Conservation (phyloP, 1,140 invertebrate genomes). For the Centruroides vittatus region DNA sequence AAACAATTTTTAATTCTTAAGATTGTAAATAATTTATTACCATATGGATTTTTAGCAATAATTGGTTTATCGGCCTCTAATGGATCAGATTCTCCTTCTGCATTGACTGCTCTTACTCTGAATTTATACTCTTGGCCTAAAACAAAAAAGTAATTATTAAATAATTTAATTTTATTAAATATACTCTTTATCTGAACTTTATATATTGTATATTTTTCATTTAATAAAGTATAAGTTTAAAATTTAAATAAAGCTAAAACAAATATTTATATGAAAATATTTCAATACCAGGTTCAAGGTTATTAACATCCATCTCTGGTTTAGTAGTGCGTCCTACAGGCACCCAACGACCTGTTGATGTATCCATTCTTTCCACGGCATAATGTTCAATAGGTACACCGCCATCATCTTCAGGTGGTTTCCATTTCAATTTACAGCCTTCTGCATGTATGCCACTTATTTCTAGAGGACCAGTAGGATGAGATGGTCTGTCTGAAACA, state of each 20-base stretch:
- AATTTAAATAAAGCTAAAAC: too few species aligned
- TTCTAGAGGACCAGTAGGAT: conserved; percentile 70
- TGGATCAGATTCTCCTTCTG: conserved; percentile 93
- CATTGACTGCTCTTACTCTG: conserved; percentile 91
- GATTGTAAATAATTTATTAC: conserved; percentile 38
- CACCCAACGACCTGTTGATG: conserved; percentile 76
- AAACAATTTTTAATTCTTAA: too few species aligned
- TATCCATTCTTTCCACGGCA: conserved; percentile 88
- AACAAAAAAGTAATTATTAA: conserved; percentile 21
- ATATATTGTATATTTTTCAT: too few species aligned
- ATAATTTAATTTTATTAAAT: too few species aligned
- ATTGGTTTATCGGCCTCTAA: conserved; percentile 81
- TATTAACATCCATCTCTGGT: conserved; percentile 75
- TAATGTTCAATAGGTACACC: conserved; percentile 90
- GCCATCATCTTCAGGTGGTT: conserved; percentile 82
- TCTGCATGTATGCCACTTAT: conserved; percentile 84
- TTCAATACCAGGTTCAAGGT: conserved; percentile 58
- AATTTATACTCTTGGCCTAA: conserved; percentile 93
- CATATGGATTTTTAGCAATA: conserved; percentile 94
- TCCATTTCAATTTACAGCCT: conserved; percentile 82
- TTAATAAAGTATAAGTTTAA: too few species aligned
- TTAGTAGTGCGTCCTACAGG: conserved; percentile 65
- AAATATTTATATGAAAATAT: background rate
- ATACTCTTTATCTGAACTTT: too few species aligned
- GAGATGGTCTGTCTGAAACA: conserved; percentile 63